Evolutionary conservation across 2,797 vertebrate species (phyloP), one percentile per base, ranked within the genome.

Genomic region (Spinus pinus): DNA sequence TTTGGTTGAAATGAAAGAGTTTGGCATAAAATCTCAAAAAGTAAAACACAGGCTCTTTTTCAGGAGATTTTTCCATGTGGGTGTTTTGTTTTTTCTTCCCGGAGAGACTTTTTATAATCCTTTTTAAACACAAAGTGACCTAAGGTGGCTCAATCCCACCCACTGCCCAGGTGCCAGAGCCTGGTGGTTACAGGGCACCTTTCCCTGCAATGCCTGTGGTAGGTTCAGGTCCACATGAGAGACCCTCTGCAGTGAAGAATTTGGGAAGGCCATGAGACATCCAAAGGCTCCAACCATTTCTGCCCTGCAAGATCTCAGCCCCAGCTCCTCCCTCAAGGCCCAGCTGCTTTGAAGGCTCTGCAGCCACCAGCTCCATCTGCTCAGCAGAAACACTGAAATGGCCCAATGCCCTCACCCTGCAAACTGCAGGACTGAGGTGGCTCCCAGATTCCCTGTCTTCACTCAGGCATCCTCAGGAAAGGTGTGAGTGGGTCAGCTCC

Each of bases 1-100:
- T 93, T 95, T 96, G 94, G 86, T 86, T 3, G n/a, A 90, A 97
- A 90, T 94, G 77, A 79, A 88, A 91, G 85, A 91, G 77, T 91
- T 91, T 95, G 94, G 95, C 96, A 93, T 57, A 64, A 82, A 84
- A 85, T 82, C 93, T 84, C 47, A 64, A 86, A n/a, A 86, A 92
- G 61, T 84, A 54, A 86, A 94, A 93, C 73, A 94, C 81, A 95
- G 31, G 37, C 72, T 91, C 82, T 93, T 95, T 93, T 94, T 90
- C 44, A 44, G 81, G 89, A 90, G 47, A 50, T 90, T 77, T 91
- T 93, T 91, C 86, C 90, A 79, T 37, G 46, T 82, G 62, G 83
- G 37, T 77, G 20, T n/a, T 51, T 35, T 47, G 60, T 31, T 61
- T 61, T 61, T 30, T 54, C 75, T 56, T 15, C 62, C 66, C 18